A percentile compares a stretch with the other conserved stretches of the same genome.
Evolutionary conservation across 2,888 invertebrate species (phyloP).

Genomic region (Brenthis hecate): DNA sequence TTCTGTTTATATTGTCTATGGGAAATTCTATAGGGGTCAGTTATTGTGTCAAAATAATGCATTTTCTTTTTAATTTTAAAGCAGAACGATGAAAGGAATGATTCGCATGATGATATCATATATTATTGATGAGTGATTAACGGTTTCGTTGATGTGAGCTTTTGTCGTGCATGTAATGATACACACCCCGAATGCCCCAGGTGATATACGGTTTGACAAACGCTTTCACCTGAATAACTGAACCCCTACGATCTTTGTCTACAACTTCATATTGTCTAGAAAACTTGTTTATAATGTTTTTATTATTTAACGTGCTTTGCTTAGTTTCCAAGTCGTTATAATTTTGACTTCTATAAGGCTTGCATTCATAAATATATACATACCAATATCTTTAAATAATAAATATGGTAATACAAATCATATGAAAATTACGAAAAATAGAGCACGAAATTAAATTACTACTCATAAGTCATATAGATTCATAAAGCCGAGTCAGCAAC

Average conservation of each 20-base stretch:
- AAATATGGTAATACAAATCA: too few relatives aligned
- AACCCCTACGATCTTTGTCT: constrained; percentile 55
- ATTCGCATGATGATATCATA: constrained; percentile 26
- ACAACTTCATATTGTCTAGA: constrained; percentile 52
- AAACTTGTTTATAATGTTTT: constrained; percentile 66
- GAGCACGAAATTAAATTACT: too few relatives aligned
- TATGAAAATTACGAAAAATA: too few relatives aligned
- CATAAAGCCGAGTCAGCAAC: too few relatives aligned
- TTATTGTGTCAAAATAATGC: background rate
- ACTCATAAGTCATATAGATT: too few relatives aligned
- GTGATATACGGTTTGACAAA: constrained; percentile 69
- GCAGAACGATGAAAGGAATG: constrained; percentile 12
- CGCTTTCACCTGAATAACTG: constrained; percentile 73
- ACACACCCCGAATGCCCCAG: constrained; percentile 53
- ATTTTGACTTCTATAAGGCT: too few relatives aligned
- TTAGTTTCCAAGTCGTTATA: too few relatives aligned
- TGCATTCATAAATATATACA: too few relatives aligned
- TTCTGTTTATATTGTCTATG: too few relatives aligned
- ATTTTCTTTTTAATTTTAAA: background rate
- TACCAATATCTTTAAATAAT: too few relatives aligned
- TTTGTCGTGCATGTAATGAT: constrained; percentile 50
- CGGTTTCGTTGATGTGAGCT: constrained; percentile 48
- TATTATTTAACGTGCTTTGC: too few relatives aligned
- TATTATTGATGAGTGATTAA: constrained; percentile 35
- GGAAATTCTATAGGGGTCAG: too few relatives aligned